Evolutionary conservation across 2,888 invertebrate genomes (phyloP).

Genomic region (Andrena bicolor): DNA sequence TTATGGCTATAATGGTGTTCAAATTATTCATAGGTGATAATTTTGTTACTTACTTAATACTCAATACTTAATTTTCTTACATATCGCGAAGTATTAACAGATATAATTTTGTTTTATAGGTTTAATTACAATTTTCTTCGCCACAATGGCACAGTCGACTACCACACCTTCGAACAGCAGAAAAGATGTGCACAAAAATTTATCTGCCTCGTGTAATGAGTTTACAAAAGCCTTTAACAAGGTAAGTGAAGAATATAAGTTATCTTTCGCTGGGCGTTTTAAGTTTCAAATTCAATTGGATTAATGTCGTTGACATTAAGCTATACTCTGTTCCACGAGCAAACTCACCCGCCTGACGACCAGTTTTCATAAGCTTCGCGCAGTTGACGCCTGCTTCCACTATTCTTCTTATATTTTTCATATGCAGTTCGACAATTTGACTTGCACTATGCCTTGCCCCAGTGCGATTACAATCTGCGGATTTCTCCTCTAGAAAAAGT

Average conservation of each 20-base stretch:
- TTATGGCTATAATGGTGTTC: conserved; percentile 11
- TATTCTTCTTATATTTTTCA: too few relatives aligned
- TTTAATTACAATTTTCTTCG: conserved; percentile 21
- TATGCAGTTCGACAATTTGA: too few relatives aligned
- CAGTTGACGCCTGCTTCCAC: too few relatives aligned
- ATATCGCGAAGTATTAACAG: neutral
- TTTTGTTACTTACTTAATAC: too few relatives aligned
- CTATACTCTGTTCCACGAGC: too few relatives aligned
- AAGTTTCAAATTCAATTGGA: neutral
- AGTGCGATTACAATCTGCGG: too few relatives aligned
- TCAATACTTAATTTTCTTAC: neutral
- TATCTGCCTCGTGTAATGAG: conserved; percentile 58
- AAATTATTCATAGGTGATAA: conserved; percentile 36
- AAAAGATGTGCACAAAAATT: conserved; percentile 6
- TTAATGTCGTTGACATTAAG: neutral
- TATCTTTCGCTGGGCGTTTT: neutral
- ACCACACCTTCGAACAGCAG: conserved; percentile 1
- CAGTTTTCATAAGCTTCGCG: too few relatives aligned
- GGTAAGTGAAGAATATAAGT: conserved; percentile 47
- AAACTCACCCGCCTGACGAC: too few relatives aligned
- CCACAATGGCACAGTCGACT: conserved; percentile 3
- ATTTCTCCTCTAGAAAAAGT: too few relatives aligned
- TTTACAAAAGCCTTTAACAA: conserved; percentile 61
- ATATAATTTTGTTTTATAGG: conserved; percentile 36
- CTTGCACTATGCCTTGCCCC: too few relatives aligned